A percentile compares a stretch with the other conserved stretches of the same genome.
These are phyloP conservation scores for Margarornis squamiger DNA, from an alignment of 2,797 vertebrate species.

Conservation along the genomic window DNA sequence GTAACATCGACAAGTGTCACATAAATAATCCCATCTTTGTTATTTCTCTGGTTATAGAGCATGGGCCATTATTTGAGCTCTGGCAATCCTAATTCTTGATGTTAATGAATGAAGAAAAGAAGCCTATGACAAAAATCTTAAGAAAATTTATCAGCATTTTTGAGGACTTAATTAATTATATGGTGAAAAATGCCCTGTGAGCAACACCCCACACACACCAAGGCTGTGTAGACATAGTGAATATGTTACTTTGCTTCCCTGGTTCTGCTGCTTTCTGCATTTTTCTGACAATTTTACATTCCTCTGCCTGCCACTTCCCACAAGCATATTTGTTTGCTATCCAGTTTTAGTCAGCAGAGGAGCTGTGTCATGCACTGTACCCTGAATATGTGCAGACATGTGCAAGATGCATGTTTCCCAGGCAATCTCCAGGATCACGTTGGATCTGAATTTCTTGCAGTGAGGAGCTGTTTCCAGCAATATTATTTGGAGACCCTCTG, in stretches of 20 bases:
- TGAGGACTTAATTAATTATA: background rate
- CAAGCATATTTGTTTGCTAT: background rate
- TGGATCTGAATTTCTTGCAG: background rate
- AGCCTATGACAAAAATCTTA: background rate
- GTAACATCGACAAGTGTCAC: background rate
- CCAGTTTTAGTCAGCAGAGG: background rate
- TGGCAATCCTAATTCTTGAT: background rate
- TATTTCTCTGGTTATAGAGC: background rate
- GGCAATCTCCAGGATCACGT: background rate
- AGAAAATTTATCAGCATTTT: background rate
- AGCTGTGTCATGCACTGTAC: background rate
- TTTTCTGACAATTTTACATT: background rate
- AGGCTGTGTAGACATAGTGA: background rate
- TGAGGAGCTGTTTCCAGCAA: background rate
- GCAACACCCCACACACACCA: background rate
- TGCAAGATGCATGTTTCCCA: background rate
- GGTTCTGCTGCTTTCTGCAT: slow-evolving; percentile 12
- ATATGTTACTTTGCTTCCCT: background rate
- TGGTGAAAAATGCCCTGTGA: background rate
- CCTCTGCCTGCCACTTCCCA: background rate
- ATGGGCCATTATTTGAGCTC: background rate
- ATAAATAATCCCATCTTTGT: background rate
- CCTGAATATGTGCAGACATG: background rate
- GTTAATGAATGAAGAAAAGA: background rate
- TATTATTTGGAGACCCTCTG: background rate